phyloP scores from a whole-genome alignment of 2,888 invertebrate species.

The Drosophila sordidapex region DNA sequence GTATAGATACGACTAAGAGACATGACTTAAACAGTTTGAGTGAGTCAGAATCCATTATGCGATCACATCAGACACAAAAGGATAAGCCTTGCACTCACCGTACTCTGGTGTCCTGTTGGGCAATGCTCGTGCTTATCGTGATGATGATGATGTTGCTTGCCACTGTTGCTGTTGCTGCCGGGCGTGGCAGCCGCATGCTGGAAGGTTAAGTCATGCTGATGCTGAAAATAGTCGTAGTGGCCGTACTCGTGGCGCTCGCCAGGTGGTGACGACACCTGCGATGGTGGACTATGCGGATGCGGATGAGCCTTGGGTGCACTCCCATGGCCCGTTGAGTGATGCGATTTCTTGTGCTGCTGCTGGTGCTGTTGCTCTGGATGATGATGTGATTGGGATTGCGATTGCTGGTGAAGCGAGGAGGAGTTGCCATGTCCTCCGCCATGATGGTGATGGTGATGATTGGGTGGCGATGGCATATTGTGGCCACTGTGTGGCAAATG shows the following conservation, averaged over 20 bases:
- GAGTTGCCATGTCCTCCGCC: slow-evolving; percentile 50
- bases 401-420: slow-evolving; percentile 54
- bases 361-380: slow-evolving; percentile 40
- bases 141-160: slow-evolving; percentile 48
- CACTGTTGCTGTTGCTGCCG: slow-evolving; percentile 35
- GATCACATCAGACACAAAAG: slow-evolving; percentile 11
- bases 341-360: slow-evolving; percentile 51
- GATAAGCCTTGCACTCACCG: slow-evolving; percentile 72
- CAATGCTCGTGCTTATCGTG: slow-evolving; percentile 81
- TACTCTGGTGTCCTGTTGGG: slow-evolving; percentile 82
- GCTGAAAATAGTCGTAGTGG: slow-evolving; percentile 74
- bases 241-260: slow-evolving; percentile 51
- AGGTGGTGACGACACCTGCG: slow-evolving; percentile 72
- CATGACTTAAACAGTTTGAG: not conserved
- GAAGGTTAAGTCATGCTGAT: slow-evolving; percentile 65
- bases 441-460: slow-evolving; percentile 78
- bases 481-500: slow-evolving; percentile 85
- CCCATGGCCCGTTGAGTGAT: slow-evolving; percentile 62
- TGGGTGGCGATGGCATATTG: slow-evolving; percentile 85
- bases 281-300: slow-evolving; percentile 69
- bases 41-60: not conserved
- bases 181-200: slow-evolving; percentile 50
- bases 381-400: slow-evolving; percentile 42
- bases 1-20: not conserved
- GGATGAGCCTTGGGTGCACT: slow-evolving; percentile 59